Percentiles rank a stretch among this genome's conserved stretches.
Evolutionary conservation across 2,113 vertebrate genomes (phyloP).

Genomic region (Drymodes brunneopygia): DNA sequence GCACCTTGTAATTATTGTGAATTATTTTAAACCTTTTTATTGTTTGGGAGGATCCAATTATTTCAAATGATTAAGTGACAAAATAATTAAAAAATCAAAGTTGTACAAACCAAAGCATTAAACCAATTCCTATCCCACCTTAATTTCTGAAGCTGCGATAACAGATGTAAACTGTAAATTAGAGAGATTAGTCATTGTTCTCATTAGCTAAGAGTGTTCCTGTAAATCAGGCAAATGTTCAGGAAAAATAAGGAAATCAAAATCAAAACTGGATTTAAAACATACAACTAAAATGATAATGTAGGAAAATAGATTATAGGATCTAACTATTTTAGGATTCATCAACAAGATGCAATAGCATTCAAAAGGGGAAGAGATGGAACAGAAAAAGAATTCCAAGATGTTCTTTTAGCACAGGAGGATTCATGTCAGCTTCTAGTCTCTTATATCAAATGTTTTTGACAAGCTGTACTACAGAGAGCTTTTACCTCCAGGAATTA

Average conservation of each 20-base stretch:
- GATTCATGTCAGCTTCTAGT: neutral
- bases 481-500: neutral
- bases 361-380: accelerated
- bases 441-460: neutral
- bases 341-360: neutral
- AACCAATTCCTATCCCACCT: neutral
- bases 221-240: neutral
- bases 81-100: neutral
- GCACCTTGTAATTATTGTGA: neutral
- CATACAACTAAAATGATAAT: neutral
- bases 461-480: neutral
- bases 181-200: neutral
- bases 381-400: neutral
- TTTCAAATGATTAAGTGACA: neutral
- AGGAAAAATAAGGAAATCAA: neutral
- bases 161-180: neutral
- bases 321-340: neutral
- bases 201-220: neutral
- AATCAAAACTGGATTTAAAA: neutral
- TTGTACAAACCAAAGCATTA: neutral
- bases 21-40: neutral
- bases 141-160: neutral
- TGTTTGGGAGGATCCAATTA: neutral
- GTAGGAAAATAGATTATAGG: neutral
- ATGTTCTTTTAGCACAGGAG: neutral